These are phyloP conservation scores for Ectemnius cavifrons DNA, from an alignment of 2,888 invertebrate species.

Conservation along the genomic window DNA sequence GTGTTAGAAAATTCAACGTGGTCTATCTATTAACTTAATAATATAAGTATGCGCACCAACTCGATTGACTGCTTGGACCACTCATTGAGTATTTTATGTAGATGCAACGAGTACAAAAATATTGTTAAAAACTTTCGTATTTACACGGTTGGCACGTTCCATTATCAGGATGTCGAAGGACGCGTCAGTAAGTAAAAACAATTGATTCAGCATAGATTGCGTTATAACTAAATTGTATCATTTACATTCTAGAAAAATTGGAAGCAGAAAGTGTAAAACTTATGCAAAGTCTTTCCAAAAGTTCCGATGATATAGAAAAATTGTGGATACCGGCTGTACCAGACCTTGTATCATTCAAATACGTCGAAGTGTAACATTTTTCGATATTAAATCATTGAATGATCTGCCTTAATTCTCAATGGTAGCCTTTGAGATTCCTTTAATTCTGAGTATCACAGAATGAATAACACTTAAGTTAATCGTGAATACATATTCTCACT, in stretches of 20 bases:
- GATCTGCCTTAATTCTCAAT: background rate
- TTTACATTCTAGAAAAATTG: slow-evolving; percentile 19
- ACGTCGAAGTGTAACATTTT: slow-evolving; percentile 17
- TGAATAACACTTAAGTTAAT: slow-evolving; percentile 9
- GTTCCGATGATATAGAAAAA: slow-evolving; percentile 30
- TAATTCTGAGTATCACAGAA: slow-evolving; percentile 13
- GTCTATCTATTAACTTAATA: no score
- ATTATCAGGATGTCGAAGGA: slow-evolving; percentile 19
- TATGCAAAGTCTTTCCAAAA: background rate
- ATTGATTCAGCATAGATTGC: background rate
- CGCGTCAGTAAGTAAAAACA: slow-evolving; percentile 24
- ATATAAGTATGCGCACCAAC: no score
- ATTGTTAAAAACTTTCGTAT: slow-evolving; percentile 40
- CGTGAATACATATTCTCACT: slow-evolving; percentile 8
- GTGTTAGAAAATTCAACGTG: no score
- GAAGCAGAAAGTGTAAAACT: slow-evolving; percentile 44
- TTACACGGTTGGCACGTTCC: slow-evolving; percentile 27
- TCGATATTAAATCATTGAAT: slow-evolving; percentile 11
- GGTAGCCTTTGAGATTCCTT: background rate
- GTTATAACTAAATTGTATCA: background rate
- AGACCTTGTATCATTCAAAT: slow-evolving; percentile 47
- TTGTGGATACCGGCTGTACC: slow-evolving; percentile 46
- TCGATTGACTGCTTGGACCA: slow-evolving; percentile 44
- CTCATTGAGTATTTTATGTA: slow-evolving; percentile 59
- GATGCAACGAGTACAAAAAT: slow-evolving; percentile 52